Evolutionary conservation across 2,797 vertebrate species (phyloP), one percentile per base, ranked within the genome.

Genomic region (Limosa lapponica): DNA sequence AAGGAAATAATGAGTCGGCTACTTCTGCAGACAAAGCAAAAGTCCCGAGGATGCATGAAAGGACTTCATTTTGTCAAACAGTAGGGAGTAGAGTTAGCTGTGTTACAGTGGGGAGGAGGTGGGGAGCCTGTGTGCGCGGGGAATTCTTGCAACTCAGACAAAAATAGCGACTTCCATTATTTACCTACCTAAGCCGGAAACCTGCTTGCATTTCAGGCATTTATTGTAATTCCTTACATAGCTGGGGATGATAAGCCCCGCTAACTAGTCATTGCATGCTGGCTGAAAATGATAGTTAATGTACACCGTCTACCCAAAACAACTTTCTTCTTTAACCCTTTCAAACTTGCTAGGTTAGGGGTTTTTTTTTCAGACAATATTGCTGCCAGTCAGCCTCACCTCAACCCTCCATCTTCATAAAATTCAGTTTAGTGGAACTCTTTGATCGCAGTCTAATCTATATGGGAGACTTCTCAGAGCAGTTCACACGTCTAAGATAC

Each of bases 111-210:
- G 41, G 75, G 82, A 91, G 82, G 88, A 81, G 74, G 72, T 32
- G 67, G 79, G 66, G 70, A 93, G 15, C 41, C n/a, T 48, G 44
- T 19, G 27, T 46, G 79, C 0, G 0, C 0, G 0, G 92, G 87
- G 90, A 95, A 90, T 95, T 97, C 93, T 90, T 95, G 90, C 95
- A 78, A 84, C 80, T 95, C 87, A 54, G 90, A 93, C 91, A 80
- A 94, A 97, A 97, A 94, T 96, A 96, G 96, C 57, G 81, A 92
- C 86, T 97, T 95, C 93, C 92, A 96, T 95, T 96, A 95, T 94
- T 95, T 95, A 90, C 94, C 67, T 85, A 79, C 94, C 93, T 94
- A 95, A 95, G 90, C 87, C 82, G 85, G 93, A 96, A 95, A 91
- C 89, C 69, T 97, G 89, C 92, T 93, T 97, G 81, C 89, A 94